Percentiles rank a stretch among this genome's conserved stretches.
Conservation (phyloP, 2,113 vertebrate genomes). For the Shinisaurus crocodilurus region DNA sequence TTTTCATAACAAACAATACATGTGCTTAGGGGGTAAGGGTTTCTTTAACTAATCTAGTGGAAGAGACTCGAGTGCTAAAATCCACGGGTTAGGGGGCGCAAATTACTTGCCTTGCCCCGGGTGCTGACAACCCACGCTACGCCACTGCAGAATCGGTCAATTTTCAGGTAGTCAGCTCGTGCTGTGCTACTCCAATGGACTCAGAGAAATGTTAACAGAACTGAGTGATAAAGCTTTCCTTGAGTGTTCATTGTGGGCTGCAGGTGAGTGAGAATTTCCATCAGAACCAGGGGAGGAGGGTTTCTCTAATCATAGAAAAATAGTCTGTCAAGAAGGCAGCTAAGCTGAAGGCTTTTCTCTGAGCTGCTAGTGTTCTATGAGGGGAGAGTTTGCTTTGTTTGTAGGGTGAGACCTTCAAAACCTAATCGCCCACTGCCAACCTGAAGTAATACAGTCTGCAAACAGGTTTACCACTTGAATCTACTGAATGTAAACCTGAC, state of each 20-base stretch:
- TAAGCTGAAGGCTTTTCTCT: neutral
- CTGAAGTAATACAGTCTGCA: no score
- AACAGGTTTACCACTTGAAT: neutral
- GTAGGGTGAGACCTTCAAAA: neutral
- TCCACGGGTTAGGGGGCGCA: no score
- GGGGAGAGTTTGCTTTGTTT: neutral
- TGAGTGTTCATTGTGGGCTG: neutral
- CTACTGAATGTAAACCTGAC: neutral
- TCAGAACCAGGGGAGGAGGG: neutral
- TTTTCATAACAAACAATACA: no score
- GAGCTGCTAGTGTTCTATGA: neutral
- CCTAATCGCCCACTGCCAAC: neutral
- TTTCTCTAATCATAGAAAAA: neutral
- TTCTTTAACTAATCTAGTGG: no score
- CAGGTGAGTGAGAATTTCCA: neutral
- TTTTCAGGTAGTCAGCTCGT: neutral
- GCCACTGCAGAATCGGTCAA: neutral
- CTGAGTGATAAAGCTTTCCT: neutral
- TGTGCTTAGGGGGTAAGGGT: no score
- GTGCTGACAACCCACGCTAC: no score
- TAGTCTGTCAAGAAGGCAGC: neutral
- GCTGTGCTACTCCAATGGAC: neutral
- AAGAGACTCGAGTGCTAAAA: no score
- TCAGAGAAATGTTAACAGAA: neutral
- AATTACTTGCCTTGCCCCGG: no score